Evolutionary conservation across 53 echinoderm and acorn worm species (phyloP), one percentile per base, ranked within the genome.

Genomic region (Holothuria scabra): DNA sequence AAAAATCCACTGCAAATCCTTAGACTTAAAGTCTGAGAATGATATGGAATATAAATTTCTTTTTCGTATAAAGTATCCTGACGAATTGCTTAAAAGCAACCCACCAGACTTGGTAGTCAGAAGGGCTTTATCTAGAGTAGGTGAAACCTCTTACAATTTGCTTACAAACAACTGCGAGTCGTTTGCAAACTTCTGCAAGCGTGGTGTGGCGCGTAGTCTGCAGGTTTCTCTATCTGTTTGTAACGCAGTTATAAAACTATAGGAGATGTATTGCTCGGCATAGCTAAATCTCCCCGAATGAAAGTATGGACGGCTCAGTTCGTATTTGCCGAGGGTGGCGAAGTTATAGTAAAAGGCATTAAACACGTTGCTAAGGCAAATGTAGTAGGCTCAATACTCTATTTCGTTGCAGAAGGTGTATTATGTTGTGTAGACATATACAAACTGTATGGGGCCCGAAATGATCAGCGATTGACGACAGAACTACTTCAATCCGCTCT

Each of bases 111-210:
- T 52, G 14, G 78, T 56, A 13, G 9, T 48, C 3, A 5, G 1
- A 19, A 6, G 78, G 55, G 78, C 78, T 2, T n/a, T 11, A 12
- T 22, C 12, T 2, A 56, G 16, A 78, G 18, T 78, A 52, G 52
- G 56, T 12, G 33, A 48, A 56, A 26, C 29, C 2, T 24, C 55
- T 55, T 78, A 78, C n/a, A 23, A 78, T 52, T 24, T 78, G 12
- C 28, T 78, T 22, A 7, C 1, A 10, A 78, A 78, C 28, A 78
- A 78, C 28, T 78, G 78, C 56, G 78, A 78, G 55, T 78, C 78
- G 2, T 78, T 78, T 26, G 78, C 33, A 56, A 78, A 26, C 18
- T 78, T 48, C 52, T 78, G 78, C 28, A 78, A 78, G 48, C 25
- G 56, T 57, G 78, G 78, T 18, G 56, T 78, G 10, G 78, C 23